These are phyloP conservation scores for Thelaira solivaga DNA, from an alignment of 2,888 invertebrate genomes.

Conservation along the genomic window DNA sequence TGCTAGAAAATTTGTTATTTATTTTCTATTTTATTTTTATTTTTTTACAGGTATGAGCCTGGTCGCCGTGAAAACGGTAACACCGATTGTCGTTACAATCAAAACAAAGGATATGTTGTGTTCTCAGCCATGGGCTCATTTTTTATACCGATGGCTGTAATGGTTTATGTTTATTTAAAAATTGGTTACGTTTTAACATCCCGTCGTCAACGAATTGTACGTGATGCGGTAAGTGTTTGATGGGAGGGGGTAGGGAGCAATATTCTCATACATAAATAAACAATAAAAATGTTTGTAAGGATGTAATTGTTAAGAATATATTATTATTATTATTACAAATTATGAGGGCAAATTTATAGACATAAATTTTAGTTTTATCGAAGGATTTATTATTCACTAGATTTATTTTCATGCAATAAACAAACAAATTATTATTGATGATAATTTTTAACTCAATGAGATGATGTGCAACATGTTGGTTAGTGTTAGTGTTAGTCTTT, in stretches of 20 bases:
- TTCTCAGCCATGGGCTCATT: slow-evolving; percentile 98
- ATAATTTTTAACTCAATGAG: too few species aligned
- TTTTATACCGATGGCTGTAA: slow-evolving; percentile 95
- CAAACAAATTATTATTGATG: too few species aligned
- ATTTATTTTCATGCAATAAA: too few species aligned
- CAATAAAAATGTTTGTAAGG: too few species aligned
- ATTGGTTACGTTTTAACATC: slow-evolving; percentile 91
- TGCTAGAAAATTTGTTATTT: neutral
- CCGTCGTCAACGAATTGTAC: slow-evolving; percentile 84
- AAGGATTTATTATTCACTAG: too few species aligned
- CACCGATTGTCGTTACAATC: slow-evolving; percentile 89
- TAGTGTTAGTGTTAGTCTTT: too few species aligned
- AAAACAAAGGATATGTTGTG: slow-evolving; percentile 94
- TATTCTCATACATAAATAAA: too few species aligned
- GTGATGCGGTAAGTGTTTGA: slow-evolving; percentile 78
- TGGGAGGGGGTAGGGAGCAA: neutral
- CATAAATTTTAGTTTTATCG: too few species aligned
- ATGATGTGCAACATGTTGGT: too few species aligned
- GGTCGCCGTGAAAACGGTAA: slow-evolving; percentile 80
- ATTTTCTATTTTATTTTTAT: neutral
- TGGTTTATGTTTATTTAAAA: slow-evolving; percentile 96
- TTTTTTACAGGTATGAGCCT: slow-evolving; percentile 82
- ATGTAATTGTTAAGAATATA: too few species aligned
- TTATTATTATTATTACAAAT: too few species aligned
- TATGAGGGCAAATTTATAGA: too few species aligned